Evolutionary conservation across 2,797 vertebrate species (phyloP).

Genomic region (Hyperoplus immaculatus): DNA sequence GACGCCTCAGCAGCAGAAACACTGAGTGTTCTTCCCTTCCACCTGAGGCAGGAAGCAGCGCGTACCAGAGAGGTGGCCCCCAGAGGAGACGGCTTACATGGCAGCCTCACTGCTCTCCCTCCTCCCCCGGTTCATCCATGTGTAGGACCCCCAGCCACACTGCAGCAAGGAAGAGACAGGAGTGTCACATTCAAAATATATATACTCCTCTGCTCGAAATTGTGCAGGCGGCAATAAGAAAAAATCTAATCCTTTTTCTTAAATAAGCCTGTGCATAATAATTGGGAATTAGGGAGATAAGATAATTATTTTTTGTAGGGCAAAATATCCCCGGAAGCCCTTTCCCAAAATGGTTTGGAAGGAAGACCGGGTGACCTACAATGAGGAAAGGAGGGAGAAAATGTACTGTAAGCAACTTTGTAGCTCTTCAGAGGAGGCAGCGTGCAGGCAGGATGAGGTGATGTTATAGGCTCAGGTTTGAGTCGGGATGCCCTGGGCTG

Average conservation of each 20-base stretch:
- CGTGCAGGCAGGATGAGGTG: conserved; percentile 36
- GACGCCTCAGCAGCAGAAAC: conserved; percentile 68
- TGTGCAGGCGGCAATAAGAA: conserved; percentile 55
- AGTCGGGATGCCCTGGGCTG: not conserved
- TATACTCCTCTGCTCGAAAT: conserved; percentile 47
- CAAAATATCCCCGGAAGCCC: conserved; percentile 87
- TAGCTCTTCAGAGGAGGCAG: conserved; percentile 35
- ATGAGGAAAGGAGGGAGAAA: conserved; percentile 72
- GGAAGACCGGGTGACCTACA: conserved; percentile 85
- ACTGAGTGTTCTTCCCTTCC: conserved; percentile 79
- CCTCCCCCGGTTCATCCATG: conserved; percentile 80
- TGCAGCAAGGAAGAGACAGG: conserved; percentile 59
- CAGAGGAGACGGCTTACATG: conserved; percentile 81
- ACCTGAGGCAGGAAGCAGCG: conserved; percentile 84
- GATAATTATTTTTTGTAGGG: conserved; percentile 90
- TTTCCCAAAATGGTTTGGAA: conserved; percentile 82
- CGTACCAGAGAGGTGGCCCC: conserved; percentile 75
- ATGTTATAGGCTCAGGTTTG: conserved; percentile 30
- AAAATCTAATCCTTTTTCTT: conserved; percentile 85
- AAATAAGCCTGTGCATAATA: conserved; percentile 88
- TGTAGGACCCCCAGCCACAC: conserved; percentile 72
- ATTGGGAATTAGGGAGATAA: conserved; percentile 88
- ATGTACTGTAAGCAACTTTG: conserved; percentile 59
- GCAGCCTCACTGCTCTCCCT: conserved; percentile 75
- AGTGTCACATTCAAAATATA: conserved; percentile 73